Percentiles rank a stretch among this genome's conserved stretches.
phyloP scores from a whole-genome alignment of 2,113 vertebrate species.

The Centropus bengalensis region DNA sequence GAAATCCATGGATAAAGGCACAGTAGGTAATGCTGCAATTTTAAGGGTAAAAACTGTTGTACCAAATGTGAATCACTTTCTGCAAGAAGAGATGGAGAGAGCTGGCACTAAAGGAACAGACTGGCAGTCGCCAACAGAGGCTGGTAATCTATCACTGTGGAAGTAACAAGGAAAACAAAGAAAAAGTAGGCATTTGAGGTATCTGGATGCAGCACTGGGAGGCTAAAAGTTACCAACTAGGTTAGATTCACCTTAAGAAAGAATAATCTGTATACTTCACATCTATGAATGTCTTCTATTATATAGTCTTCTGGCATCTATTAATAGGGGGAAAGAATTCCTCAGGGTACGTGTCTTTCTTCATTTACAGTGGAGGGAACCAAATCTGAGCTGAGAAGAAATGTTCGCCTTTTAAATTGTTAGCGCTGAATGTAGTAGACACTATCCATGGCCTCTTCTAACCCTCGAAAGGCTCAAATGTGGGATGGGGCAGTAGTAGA shows the following conservation, averaged over 20 bases:
- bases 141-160: not conserved
- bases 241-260: not conserved
- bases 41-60: not conserved
- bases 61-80: not conserved
- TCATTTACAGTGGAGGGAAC: not conserved
- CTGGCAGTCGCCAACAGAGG: not conserved
- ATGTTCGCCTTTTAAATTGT: not conserved
- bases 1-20: not conserved
- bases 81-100: not conserved
- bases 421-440: not conserved
- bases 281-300: not conserved
- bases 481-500: not conserved
- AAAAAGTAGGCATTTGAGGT: not conserved
- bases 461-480: not conserved
- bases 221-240: not conserved
- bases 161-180: not conserved
- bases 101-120: not conserved
- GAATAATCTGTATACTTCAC: not conserved
- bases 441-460: not conserved
- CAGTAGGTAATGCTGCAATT: not conserved
- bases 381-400: not conserved
- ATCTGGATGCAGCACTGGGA: not conserved
- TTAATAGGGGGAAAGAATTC: not conserved
- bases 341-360: not conserved
- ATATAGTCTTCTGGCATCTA: not conserved